Evolutionary conservation across 2,888 invertebrate genomes (phyloP).

Genomic region (Deilephila elpenor): DNA sequence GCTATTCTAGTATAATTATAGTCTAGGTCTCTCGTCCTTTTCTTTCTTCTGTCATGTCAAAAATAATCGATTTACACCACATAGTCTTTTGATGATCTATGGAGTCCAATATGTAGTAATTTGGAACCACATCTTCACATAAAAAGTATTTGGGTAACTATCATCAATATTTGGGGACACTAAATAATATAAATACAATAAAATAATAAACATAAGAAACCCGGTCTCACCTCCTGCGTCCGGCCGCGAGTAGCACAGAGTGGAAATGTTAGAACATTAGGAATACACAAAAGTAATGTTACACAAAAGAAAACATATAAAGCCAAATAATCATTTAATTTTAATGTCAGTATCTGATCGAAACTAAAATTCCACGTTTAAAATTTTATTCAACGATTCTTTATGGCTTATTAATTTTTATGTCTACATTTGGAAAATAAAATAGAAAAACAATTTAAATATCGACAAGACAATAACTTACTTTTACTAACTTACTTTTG

Average conservation of each 20-base stretch:
- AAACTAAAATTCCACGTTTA: not conserved
- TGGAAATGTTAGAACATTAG: constrained; percentile 65
- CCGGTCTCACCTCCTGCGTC: constrained; percentile 71
- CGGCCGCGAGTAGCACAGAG: constrained; percentile 57
- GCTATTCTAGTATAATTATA: too few relatives aligned
- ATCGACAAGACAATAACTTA: not conserved
- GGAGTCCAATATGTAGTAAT: too few relatives aligned
- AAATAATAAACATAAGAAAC: not conserved
- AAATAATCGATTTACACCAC: too few relatives aligned
- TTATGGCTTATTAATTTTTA: too few relatives aligned
- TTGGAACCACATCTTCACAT: too few relatives aligned
- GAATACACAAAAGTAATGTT: constrained; percentile 54
- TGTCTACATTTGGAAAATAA: too few relatives aligned
- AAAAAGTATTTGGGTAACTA: too few relatives aligned
- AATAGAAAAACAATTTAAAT: not conserved
- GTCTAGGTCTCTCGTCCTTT: too few relatives aligned
- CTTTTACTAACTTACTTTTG: too few relatives aligned
- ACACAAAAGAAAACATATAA: constrained; percentile 41
- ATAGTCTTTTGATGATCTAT: too few relatives aligned
- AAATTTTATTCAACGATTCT: too few relatives aligned
- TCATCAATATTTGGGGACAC: not conserved
- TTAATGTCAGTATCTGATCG: not conserved
- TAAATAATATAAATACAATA: not conserved
- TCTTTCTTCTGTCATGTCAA: too few relatives aligned
- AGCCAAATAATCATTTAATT: constrained; percentile 38